Evolutionary conservation across 1,140 invertebrate genomes (phyloP).

Genomic region (Dinoponera quadriceps): DNA sequence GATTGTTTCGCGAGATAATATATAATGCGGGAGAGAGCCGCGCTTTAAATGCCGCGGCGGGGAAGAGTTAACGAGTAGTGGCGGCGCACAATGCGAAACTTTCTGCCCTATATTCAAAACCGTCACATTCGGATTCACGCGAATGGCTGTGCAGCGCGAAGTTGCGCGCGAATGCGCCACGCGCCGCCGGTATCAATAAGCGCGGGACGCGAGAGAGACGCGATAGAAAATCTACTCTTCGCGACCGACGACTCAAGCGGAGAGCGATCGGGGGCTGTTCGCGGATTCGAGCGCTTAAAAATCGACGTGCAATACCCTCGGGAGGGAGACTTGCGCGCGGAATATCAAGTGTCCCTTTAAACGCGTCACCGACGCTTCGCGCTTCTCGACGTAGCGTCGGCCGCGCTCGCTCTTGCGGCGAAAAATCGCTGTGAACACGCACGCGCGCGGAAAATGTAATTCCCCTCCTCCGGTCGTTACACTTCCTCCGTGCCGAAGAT

Average conservation of each 20-base stretch:
- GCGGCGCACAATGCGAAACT: slow-evolving; percentile 34
- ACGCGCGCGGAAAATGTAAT: no score
- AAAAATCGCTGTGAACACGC: no score
- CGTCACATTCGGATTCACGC: slow-evolving; percentile 56
- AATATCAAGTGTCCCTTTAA: slow-evolving; percentile 22
- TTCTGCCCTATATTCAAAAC: slow-evolving; percentile 54
- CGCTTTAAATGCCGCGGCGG: slow-evolving; percentile 40
- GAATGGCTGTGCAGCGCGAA: slow-evolving; percentile 27
- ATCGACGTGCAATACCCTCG: background rate
- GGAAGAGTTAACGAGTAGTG: slow-evolving; percentile 50
- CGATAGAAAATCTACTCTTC: slow-evolving; percentile 7
- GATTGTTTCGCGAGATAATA: slow-evolving; percentile 56
- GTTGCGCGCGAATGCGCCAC: slow-evolving; percentile 37
- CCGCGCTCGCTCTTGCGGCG: no score
- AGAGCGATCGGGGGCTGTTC: no score
- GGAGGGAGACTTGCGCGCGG: background rate
- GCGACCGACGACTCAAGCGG: no score
- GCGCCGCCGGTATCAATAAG: slow-evolving; percentile 40
- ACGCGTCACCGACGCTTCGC: background rate
- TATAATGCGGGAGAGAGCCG: background rate
- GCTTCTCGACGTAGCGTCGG: background rate
- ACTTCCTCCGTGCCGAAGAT: no score
- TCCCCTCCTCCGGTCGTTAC: no score
- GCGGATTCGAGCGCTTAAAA: background rate
- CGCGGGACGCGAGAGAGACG: slow-evolving; percentile 12